Conservation (phyloP, 1,140 invertebrate genomes). For the Geopemphigus sp. region DNA sequence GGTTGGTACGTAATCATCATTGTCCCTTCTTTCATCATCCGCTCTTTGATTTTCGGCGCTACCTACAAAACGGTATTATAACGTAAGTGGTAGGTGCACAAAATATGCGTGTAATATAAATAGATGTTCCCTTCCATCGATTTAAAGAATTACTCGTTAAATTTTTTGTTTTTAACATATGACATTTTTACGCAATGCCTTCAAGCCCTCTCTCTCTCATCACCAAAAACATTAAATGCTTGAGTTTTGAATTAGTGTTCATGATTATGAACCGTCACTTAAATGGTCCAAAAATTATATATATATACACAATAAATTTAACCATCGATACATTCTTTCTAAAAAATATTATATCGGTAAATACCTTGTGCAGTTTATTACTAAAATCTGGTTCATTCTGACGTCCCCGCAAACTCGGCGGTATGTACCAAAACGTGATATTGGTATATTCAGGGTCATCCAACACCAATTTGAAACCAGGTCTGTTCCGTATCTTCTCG, state of each 20-base stretch:
- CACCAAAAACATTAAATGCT: too few relatives aligned
- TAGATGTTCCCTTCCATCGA: too few relatives aligned
- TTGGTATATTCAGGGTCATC: constrained; percentile 88
- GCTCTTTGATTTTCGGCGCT: constrained; percentile 87
- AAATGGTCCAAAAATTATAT: too few relatives aligned
- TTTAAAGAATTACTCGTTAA: too few relatives aligned
- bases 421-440: constrained; percentile 94
- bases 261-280: too few relatives aligned
- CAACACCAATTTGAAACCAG: constrained; percentile 72
- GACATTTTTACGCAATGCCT: too few relatives aligned
- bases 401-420: constrained; percentile 67
- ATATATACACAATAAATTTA: too few relatives aligned
- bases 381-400: constrained; percentile 64
- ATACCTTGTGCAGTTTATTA: constrained; percentile 68
- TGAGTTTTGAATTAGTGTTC: too few relatives aligned
- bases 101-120: neutral
- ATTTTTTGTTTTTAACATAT: too few relatives aligned
- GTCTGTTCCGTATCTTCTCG: constrained; percentile 64
- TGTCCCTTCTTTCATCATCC: constrained; percentile 89
- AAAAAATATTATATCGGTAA: too few relatives aligned
- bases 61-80: constrained; percentile 62
- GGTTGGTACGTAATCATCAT: constrained; percentile 97
- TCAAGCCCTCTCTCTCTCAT: too few relatives aligned
- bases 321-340: too few relatives aligned
- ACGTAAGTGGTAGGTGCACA: neutral